Evolutionary conservation across 2,113 vertebrate species (phyloP).

Genomic region (Todiramphus chloris): DNA sequence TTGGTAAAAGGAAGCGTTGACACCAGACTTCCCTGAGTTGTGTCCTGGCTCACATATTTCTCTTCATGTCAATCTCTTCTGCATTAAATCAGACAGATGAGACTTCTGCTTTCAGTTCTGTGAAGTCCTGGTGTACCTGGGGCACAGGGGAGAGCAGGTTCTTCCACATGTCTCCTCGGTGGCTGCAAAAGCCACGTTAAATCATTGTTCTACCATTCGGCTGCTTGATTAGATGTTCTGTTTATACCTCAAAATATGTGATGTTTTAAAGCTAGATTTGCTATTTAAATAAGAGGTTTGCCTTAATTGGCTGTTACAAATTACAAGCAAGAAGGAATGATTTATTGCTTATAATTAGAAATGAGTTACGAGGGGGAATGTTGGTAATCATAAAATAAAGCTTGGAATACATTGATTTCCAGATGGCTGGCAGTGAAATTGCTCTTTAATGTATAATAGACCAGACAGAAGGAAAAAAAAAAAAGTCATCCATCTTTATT

Average conservation of each 20-base stretch:
- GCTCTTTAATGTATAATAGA: conserved; percentile 45
- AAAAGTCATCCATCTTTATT: conserved; percentile 7
- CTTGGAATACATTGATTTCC: conserved; percentile 65
- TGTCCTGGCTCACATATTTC: neutral
- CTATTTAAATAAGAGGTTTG: conserved; percentile 68
- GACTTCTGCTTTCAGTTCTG: neutral
- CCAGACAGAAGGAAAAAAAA: neutral
- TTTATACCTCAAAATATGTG: conserved; percentile 22
- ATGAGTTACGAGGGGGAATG: conserved; percentile 58
- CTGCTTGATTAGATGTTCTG: conserved; percentile 43
- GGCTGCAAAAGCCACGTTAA: neutral
- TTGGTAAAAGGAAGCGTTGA: neutral
- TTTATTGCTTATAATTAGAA: conserved; percentile 73
- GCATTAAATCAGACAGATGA: neutral
- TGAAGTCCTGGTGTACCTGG: neutral
- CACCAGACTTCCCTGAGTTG: neutral
- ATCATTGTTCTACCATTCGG: neutral
- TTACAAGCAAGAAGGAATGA: conserved; percentile 66
- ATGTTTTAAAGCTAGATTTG: conserved; percentile 57
- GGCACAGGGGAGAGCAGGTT: neutral
- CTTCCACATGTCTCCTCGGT: neutral
- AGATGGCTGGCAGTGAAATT: conserved; percentile 61
- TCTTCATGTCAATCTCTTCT: neutral
- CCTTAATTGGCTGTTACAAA: conserved; percentile 66
- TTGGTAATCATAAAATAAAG: conserved; percentile 72